Conservation (phyloP, 2,113 vertebrate genomes). For the Quiscalus mexicanus region DNA sequence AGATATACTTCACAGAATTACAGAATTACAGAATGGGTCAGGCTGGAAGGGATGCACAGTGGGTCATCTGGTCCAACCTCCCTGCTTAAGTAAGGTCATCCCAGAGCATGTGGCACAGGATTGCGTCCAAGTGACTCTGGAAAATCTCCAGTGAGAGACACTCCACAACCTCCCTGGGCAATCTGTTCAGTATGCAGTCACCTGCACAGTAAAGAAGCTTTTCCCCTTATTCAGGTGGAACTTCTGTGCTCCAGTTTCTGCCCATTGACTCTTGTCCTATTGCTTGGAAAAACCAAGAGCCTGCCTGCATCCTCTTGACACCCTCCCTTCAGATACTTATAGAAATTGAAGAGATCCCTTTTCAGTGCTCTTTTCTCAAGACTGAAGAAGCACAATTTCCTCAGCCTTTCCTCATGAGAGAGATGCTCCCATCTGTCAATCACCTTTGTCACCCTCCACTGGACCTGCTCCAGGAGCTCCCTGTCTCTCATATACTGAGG, state of each 20-base stretch:
- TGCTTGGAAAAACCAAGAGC: neutral
- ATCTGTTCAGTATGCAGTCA: neutral
- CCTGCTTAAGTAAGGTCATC: neutral
- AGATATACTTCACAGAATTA: neutral
- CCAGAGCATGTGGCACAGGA: neutral
- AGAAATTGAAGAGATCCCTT: neutral
- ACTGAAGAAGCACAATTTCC: neutral
- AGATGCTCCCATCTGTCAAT: neutral
- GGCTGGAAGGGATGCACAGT: neutral
- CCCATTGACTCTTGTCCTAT: neutral
- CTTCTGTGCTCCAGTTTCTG: neutral
- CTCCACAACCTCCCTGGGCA: neutral
- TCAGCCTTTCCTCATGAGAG: neutral
- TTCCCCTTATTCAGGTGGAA: neutral
- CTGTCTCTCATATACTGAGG: neutral
- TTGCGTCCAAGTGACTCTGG: neutral
- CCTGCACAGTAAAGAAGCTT: neutral
- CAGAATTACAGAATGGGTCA: neutral
- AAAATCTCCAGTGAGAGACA: neutral
- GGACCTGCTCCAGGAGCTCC: neutral
- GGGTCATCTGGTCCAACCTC: neutral
- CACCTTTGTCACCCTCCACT: rapidly evolving
- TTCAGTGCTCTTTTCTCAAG: neutral
- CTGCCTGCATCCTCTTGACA: neutral
- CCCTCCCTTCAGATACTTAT: neutral